Percentiles rank a stretch among this genome's conserved stretches.
These are phyloP conservation scores for Tipula unca DNA, from an alignment of 2,888 invertebrate genomes.

Conservation along the genomic window DNA sequence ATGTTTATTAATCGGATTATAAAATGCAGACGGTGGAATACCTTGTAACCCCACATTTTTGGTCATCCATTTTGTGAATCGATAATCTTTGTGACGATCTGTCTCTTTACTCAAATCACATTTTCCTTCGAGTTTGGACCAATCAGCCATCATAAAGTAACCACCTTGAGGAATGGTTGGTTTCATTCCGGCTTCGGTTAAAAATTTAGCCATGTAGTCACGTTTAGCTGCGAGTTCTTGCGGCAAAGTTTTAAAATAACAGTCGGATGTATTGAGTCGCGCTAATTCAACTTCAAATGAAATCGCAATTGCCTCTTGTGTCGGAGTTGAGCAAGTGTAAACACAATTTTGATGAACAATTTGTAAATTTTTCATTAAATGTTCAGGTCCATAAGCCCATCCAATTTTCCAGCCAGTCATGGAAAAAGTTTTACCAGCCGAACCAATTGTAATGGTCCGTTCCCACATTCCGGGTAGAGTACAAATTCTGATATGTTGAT, in stretches of 20 bases:
- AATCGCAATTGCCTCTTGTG: constrained; percentile 88
- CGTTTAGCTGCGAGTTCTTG: constrained; percentile 67
- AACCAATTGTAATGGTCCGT: constrained; percentile 91
- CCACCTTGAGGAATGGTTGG: constrained; percentile 94
- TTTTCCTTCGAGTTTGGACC: constrained; percentile 61
- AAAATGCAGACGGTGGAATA: constrained; percentile 93
- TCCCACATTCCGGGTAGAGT: constrained; percentile 97
- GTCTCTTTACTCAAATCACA: constrained; percentile 59
- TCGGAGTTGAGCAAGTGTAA: constrained; percentile 83
- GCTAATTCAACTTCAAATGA: constrained; percentile 79
- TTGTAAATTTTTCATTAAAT: constrained; percentile 70
- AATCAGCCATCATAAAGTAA: constrained; percentile 95
- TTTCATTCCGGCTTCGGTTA: constrained; percentile 72
- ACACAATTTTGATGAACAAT: constrained; percentile 91
- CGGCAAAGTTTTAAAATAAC: constrained; percentile 73
- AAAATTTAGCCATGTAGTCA: constrained; percentile 66
- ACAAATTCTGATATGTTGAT: constrained; percentile 87
- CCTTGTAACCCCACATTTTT: constrained; percentile 86
- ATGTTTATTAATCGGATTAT: constrained; percentile 65
- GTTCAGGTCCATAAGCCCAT: constrained; percentile 88
- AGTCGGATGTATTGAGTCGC: constrained; percentile 60
- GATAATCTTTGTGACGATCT: constrained; percentile 74
- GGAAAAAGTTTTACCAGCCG: constrained; percentile 96
- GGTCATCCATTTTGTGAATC: constrained; percentile 93
- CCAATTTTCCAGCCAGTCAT: constrained; percentile 97